phyloP scores from a whole-genome alignment of 1,140 invertebrate species.

The Halotydeus destructor region DNA sequence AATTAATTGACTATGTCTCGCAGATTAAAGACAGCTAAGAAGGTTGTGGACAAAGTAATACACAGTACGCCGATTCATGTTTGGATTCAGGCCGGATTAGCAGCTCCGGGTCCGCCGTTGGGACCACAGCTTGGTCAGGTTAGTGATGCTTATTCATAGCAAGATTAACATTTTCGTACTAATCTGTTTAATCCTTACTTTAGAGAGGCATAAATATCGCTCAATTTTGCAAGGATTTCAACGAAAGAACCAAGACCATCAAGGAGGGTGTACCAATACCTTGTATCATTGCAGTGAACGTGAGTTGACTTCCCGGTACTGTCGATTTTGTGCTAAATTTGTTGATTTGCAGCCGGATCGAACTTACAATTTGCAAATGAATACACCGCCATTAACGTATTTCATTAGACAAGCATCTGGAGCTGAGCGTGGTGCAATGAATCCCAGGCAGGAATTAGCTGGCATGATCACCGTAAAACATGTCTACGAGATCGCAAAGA shows the following conservation, averaged over 20 bases:
- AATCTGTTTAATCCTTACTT: conserved; percentile 6
- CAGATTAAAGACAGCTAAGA: conserved; percentile 13
- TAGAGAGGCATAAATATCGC: conserved; percentile 87
- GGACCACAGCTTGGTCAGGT: conserved; percentile 20
- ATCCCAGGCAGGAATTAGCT: conserved; percentile 46
- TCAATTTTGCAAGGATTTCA: conserved; percentile 95
- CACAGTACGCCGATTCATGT: conserved; percentile 17
- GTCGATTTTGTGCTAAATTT: too few relatives aligned
- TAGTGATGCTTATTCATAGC: neutral
- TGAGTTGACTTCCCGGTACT: conserved; percentile 17
- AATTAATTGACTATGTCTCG: neutral
- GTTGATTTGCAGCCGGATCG: conserved; percentile 41
- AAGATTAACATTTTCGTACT: neutral
- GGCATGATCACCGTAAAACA: conserved; percentile 89
- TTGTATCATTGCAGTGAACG: conserved; percentile 49
- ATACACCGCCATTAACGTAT: conserved; percentile 61
- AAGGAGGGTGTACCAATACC: conserved; percentile 82
- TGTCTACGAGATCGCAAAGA: conserved; percentile 91
- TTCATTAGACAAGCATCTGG: conserved; percentile 90
- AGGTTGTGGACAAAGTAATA: conserved; percentile 18
- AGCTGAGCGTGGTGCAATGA: conserved; percentile 55
- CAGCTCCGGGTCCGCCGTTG: conserved; percentile 19
- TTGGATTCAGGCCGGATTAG: conserved; percentile 18
- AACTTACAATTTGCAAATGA: conserved; percentile 56
- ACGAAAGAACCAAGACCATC: conserved; percentile 72